Conservation (phyloP, 2,113 vertebrate species). For the Camelus dromedarius region DNA sequence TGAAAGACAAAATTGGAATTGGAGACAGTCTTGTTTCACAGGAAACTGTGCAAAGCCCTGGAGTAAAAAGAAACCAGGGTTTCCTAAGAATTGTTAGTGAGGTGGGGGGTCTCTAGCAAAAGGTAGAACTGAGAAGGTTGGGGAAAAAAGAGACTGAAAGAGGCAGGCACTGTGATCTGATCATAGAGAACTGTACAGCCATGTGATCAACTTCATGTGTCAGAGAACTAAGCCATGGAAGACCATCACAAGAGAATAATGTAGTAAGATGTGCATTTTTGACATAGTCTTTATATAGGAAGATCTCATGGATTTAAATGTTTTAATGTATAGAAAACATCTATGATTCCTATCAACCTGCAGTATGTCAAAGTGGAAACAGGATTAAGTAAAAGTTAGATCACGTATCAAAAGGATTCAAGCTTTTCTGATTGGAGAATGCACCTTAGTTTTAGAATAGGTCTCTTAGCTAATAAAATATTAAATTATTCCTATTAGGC, state of each 20-base stretch:
- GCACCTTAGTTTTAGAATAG: background rate
- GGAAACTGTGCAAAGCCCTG: background rate
- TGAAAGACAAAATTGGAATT: background rate
- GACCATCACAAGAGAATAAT: background rate
- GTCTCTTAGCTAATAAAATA: conserved; percentile 17
- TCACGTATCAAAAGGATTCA: background rate
- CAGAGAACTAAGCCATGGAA: background rate
- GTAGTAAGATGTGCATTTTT: background rate
- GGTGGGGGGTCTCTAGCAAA: background rate
- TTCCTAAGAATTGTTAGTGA: background rate
- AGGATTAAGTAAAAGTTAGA: background rate
- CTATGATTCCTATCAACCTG: background rate
- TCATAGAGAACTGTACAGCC: background rate
- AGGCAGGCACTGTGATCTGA: background rate
- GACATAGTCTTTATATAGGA: background rate
- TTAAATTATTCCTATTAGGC: background rate
- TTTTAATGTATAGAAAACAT: background rate
- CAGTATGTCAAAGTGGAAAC: background rate
- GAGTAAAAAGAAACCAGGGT: background rate
- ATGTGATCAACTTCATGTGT: background rate
- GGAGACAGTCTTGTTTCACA: background rate
- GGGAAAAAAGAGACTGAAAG: background rate
- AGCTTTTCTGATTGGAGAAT: background rate
- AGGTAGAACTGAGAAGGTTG: background rate
- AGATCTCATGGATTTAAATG: background rate